These are phyloP conservation scores for Adelges cooleyi DNA, from an alignment of 1,140 invertebrate species.

Conservation along the genomic window DNA sequence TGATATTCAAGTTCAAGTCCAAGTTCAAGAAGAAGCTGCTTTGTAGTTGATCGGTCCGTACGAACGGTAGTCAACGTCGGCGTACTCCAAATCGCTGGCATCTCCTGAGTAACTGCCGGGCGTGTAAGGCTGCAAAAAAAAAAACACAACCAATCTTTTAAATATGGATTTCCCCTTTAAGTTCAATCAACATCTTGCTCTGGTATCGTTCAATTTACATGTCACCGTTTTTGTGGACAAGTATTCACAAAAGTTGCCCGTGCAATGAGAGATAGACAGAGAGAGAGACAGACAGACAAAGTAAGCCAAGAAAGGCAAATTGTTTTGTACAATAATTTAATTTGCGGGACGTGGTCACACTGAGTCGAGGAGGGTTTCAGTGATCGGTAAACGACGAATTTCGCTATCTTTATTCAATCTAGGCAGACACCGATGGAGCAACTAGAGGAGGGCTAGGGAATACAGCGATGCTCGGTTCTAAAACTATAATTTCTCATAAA, in stretches of 20 bases:
- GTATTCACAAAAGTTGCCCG: not conserved
- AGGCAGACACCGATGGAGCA: no score
- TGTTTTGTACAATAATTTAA: no score
- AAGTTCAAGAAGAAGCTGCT: constrained; percentile 55
- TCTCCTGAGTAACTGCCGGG: constrained; percentile 36
- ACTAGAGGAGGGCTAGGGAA: no score
- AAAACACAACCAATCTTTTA: no score
- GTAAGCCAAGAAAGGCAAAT: not conserved
- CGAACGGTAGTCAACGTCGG: constrained; percentile 73
- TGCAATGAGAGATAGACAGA: no score
- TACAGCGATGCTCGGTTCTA: no score
- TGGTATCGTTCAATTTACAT: not conserved
- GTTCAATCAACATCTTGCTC: no score
- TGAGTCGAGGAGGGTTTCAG: not conserved
- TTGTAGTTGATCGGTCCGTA: constrained; percentile 87
- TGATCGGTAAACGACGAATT: not conserved
- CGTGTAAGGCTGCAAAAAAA: constrained; percentile 47
- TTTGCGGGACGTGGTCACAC: not conserved
- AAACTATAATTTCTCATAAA: no score
- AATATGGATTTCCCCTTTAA: no score
- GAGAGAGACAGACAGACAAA: not conserved
- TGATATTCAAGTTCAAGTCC: no score
- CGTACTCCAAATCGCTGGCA: constrained; percentile 68
- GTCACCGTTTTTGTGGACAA: not conserved
- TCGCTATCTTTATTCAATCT: no score